These are phyloP conservation scores for Thereva unica DNA, from an alignment of 2,888 invertebrate species.

Conservation along the genomic window DNA sequence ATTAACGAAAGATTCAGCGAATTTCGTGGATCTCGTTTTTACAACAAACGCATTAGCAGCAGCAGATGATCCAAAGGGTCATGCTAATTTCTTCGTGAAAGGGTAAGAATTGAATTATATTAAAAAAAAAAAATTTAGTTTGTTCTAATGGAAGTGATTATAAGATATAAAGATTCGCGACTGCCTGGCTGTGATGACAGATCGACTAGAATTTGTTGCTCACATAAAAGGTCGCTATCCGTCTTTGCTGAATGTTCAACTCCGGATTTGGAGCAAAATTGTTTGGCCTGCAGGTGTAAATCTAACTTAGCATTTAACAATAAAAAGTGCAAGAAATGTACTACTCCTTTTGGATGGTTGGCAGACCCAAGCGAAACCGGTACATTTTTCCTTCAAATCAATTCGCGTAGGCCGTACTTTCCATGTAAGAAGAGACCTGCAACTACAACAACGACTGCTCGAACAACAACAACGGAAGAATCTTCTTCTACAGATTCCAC, in stretches of 20 bases:
- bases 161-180: background rate
- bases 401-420: no score
- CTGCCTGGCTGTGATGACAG: slow-evolving; percentile 40
- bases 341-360: no score
- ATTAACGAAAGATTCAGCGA: slow-evolving; percentile 35
- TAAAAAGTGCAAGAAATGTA: background rate
- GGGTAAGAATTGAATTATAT: slow-evolving; percentile 22
- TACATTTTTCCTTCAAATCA: no score
- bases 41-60: slow-evolving; percentile 38
- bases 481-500: no score
- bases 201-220: slow-evolving; percentile 27
- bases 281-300: background rate
- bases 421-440: no score
- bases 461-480: no score
- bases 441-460: no score
- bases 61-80: slow-evolving; percentile 35
- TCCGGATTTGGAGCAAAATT: slow-evolving; percentile 25
- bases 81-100: slow-evolving; percentile 42
- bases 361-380: no score
- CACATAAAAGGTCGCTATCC: slow-evolving; percentile 38
- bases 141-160: background rate
- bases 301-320: background rate
- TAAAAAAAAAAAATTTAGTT: background rate
- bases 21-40: slow-evolving; percentile 42
- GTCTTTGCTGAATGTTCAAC: slow-evolving; percentile 41